Evolutionary conservation across 2,888 invertebrate species (phyloP).

Genomic region (Lagria hirta): DNA sequence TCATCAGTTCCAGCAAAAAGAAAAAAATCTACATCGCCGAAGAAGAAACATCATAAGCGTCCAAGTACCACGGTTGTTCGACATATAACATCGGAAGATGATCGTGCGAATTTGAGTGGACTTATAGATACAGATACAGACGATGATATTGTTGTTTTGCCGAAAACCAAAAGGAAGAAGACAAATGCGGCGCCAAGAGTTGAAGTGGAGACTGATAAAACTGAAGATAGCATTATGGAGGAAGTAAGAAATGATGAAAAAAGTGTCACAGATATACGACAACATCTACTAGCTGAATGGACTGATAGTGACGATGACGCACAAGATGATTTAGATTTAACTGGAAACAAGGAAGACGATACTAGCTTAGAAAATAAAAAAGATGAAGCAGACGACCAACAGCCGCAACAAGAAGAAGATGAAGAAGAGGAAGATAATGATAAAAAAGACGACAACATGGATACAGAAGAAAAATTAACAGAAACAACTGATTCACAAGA

Average conservation of each 20-base stretch:
- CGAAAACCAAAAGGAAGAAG: constrained; percentile 50
- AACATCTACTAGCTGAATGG: constrained; percentile 76
- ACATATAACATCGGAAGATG: constrained; percentile 17
- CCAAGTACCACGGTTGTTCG: not conserved
- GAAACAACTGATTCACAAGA: constrained; percentile 12
- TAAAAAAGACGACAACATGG: constrained; percentile 12
- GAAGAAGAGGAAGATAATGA: constrained; percentile 1
- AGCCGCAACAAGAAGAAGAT: constrained; percentile 22
- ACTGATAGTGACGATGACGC: constrained; percentile 57
- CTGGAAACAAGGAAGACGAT: constrained; percentile 1
- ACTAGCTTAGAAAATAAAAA: constrained; percentile 26
- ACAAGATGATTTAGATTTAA: constrained; percentile 11
- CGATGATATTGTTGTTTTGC: constrained; percentile 29
- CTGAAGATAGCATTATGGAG: constrained; percentile 40
- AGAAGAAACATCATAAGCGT: constrained; percentile 27
- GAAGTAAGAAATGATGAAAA: constrained; percentile 22
- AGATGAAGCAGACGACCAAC: constrained; percentile 32
- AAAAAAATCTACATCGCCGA: constrained; percentile 32
- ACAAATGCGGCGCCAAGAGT: constrained; percentile 35
- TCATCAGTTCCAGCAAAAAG: constrained; percentile 37
- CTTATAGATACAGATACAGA: constrained; percentile 26
- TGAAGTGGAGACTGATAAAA: constrained; percentile 28
- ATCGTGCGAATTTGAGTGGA: constrained; percentile 19
- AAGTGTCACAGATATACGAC: constrained; percentile 58
- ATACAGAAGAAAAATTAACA: constrained; percentile 16